These are phyloP conservation scores for Thunnus albacares DNA, from an alignment of 2,797 vertebrate genomes.

Conservation along the genomic window DNA sequence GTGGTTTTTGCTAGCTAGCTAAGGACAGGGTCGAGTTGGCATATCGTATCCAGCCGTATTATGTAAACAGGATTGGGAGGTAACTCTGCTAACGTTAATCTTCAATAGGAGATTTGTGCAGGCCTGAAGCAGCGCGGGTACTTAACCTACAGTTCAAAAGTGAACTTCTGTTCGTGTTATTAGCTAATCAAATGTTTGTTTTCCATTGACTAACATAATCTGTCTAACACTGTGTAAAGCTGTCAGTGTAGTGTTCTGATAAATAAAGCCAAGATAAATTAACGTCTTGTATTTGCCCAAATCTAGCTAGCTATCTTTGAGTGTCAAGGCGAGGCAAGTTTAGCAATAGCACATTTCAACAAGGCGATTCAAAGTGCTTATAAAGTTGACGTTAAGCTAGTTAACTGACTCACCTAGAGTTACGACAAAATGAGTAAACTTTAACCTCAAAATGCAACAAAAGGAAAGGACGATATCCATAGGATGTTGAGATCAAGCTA, in stretches of 20 bases:
- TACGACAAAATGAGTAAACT: too few relatives aligned
- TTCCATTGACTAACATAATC: neutral
- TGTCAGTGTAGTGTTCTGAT: neutral
- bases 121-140: slow-evolving; percentile 25
- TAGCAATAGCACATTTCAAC: too few relatives aligned
- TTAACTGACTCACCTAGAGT: neutral
- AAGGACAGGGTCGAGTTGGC: neutral
- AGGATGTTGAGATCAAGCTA: too few relatives aligned
- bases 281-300: neutral
- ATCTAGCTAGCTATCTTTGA: too few relatives aligned
- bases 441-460: too few relatives aligned
- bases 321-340: neutral
- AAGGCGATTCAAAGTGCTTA: too few relatives aligned
- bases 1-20: neutral
- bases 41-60: too few relatives aligned
- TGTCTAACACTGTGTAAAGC: neutral
- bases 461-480: neutral
- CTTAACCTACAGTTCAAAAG: neutral
- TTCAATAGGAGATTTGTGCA: neutral
- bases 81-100: neutral
- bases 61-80: neutral
- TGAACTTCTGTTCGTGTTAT: neutral
- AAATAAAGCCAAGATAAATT: neutral
- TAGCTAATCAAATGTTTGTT: neutral
- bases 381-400: too few relatives aligned